phyloP scores from a whole-genome alignment of 2,888 invertebrate genomes.

The Hydraecia micacea region DNA sequence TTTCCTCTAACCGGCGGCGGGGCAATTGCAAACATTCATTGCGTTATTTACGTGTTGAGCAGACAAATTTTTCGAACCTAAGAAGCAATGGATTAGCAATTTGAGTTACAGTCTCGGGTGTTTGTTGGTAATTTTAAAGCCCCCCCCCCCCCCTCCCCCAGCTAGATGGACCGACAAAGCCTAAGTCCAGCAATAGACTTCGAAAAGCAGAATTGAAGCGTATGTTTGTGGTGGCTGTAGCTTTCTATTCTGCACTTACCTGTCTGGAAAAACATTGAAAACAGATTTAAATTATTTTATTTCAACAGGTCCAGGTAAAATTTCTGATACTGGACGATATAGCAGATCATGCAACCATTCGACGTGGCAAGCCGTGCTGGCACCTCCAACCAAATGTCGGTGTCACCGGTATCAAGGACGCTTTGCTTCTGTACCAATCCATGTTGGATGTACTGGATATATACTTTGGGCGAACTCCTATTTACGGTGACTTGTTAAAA shows the following conservation, averaged over 20 bases:
- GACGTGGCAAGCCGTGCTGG: conserved; percentile 53
- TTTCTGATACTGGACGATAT: conserved; percentile 45
- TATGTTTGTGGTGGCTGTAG: neutral
- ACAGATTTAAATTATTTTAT: neutral
- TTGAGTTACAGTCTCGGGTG: no score
- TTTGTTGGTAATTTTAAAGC: neutral
- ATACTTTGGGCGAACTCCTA: conserved; percentile 28
- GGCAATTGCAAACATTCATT: no score
- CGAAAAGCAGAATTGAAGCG: neutral
- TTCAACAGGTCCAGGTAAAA: conserved; percentile 24
- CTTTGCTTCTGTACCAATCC: conserved; percentile 36
- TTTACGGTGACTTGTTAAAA: conserved; percentile 32
- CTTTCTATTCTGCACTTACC: neutral
- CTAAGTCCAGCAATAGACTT: neutral
- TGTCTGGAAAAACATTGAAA: neutral
- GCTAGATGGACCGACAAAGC: neutral
- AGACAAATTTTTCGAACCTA: no score
- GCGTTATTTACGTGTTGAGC: no score
- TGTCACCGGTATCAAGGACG: conserved; percentile 41
- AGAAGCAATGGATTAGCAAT: no score
- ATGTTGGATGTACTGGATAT: conserved; percentile 31
- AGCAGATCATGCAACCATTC: conserved; percentile 14
- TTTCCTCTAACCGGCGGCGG: no score
- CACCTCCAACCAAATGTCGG: conserved; percentile 32
- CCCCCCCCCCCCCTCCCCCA: no score